Evolutionary conservation across 2,888 invertebrate species (phyloP).

Genomic region (Drosophila atripex): DNA sequence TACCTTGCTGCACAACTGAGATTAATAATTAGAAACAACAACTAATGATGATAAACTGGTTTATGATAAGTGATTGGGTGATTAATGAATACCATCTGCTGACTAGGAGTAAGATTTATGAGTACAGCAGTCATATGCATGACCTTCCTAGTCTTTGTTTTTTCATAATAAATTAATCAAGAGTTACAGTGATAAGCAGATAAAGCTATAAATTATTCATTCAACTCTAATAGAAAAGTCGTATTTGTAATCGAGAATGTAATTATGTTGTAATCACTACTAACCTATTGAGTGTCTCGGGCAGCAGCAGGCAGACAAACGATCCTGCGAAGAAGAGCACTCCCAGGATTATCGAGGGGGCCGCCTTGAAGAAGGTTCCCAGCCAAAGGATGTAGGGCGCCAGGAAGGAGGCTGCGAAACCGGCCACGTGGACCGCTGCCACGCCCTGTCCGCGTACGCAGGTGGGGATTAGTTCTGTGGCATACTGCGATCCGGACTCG

Average conservation of each 20-base stretch:
- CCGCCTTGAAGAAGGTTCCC: slow-evolving; percentile 84
- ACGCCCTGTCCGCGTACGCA: slow-evolving; percentile 87
- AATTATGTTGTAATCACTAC: slow-evolving; percentile 6
- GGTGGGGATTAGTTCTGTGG: slow-evolving; percentile 87
- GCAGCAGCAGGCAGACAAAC: slow-evolving; percentile 85
- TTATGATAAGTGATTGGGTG: background rate
- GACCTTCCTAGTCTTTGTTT: background rate
- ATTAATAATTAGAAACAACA: background rate
- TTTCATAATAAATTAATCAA: background rate
- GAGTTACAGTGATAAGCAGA: background rate
- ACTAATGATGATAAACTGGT: background rate
- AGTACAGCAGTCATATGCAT: background rate
- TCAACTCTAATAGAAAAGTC: background rate
- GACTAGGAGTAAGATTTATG: background rate
- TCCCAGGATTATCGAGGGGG: slow-evolving; percentile 86
- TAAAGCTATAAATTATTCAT: background rate
- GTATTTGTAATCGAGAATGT: too few species aligned
- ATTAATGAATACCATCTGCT: background rate
- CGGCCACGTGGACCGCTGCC: slow-evolving; percentile 86
- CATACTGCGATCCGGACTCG: slow-evolving; percentile 87
- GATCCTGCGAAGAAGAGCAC: slow-evolving; percentile 85
- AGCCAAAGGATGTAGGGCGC: slow-evolving; percentile 86
- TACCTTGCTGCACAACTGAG: background rate
- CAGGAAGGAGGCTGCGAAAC: slow-evolving; percentile 86
- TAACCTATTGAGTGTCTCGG: slow-evolving; percentile 86